phyloP scores from a whole-genome alignment of 1,140 invertebrate species.

The Pachypsylla venusta region DNA sequence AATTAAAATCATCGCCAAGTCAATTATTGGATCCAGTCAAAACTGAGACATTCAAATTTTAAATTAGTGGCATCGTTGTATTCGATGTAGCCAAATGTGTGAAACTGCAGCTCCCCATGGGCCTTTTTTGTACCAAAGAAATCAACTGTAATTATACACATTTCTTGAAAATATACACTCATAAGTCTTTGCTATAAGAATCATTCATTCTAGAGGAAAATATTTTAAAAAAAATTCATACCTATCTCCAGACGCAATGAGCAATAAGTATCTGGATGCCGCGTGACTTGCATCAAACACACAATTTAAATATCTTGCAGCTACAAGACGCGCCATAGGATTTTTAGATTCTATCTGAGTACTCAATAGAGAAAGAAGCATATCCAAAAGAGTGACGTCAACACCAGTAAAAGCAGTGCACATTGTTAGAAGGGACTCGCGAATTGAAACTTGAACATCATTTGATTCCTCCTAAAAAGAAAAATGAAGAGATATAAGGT shows the following conservation, averaged over 20 bases:
- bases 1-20: no score
- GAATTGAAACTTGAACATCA: slow-evolving; percentile 46
- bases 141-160: no score
- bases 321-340: slow-evolving; percentile 57
- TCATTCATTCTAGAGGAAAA: no score
- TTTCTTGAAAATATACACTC: no score
- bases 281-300: slow-evolving; percentile 68
- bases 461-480: slow-evolving; percentile 30
- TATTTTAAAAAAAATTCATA: no score
- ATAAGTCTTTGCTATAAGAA: no score
- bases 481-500: neutral
- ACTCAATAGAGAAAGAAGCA: slow-evolving; percentile 40
- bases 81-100: no score
- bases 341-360: slow-evolving; percentile 48
- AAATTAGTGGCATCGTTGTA: no score
- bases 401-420: slow-evolving; percentile 41
- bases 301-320: slow-evolving; percentile 62
- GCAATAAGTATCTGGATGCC: slow-evolving; percentile 62
- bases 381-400: slow-evolving; percentile 20
- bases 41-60: no score
- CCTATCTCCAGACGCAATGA: slow-evolving; percentile 72
- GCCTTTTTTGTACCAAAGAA: no score
- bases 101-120: no score
- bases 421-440: slow-evolving; percentile 54
- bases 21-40: no score